Percentiles rank a stretch among this genome's conserved stretches.
Conservation (phyloP, 1,140 invertebrate genomes). For the Neodiprion virginianus region DNA sequence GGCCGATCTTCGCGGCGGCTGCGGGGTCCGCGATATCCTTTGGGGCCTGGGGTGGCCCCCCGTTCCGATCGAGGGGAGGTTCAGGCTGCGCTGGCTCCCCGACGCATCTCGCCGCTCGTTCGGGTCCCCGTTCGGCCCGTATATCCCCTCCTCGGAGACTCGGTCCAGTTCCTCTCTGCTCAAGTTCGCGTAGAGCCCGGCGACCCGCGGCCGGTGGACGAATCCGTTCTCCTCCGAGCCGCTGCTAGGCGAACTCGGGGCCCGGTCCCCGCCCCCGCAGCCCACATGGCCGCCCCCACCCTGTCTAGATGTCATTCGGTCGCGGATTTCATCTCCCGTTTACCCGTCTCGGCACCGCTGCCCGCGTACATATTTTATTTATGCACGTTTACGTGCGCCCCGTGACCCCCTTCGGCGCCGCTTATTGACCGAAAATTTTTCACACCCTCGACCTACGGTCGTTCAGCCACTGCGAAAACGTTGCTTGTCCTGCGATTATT, state of each 20-base stretch:
- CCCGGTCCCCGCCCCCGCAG: conserved; percentile 52
- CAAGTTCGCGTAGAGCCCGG: conserved; percentile 45
- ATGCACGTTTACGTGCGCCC: neutral
- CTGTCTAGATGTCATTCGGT: conserved; percentile 57
- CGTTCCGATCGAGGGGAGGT: conserved; percentile 30
- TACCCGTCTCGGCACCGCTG: neutral
- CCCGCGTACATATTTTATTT: conserved; percentile 5
- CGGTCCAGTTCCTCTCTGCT: conserved; percentile 43
- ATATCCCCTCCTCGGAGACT: conserved; percentile 40
- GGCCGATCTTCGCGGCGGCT: conserved; percentile 38
- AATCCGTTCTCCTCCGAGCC: conserved; percentile 56
- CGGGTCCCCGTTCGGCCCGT: conserved; percentile 39
- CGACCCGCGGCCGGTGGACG: conserved; percentile 48
- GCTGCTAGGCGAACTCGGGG: conserved; percentile 55
- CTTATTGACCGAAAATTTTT: neutral
- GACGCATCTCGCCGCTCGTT: conserved; percentile 29
- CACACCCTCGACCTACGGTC: neutral
- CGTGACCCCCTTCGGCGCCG: neutral
- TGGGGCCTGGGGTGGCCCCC: conserved; percentile 28
- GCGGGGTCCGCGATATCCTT: conserved; percentile 39
- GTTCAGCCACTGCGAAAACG: neutral
- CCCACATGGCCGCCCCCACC: conserved; percentile 53
- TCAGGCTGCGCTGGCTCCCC: conserved; percentile 44
- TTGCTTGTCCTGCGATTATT: neutral
- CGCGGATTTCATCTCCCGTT: neutral